Percentiles rank a stretch among this genome's conserved stretches.
Conservation (phyloP, 2,113 vertebrate genomes). For the Vulpes ferrilata region DNA sequence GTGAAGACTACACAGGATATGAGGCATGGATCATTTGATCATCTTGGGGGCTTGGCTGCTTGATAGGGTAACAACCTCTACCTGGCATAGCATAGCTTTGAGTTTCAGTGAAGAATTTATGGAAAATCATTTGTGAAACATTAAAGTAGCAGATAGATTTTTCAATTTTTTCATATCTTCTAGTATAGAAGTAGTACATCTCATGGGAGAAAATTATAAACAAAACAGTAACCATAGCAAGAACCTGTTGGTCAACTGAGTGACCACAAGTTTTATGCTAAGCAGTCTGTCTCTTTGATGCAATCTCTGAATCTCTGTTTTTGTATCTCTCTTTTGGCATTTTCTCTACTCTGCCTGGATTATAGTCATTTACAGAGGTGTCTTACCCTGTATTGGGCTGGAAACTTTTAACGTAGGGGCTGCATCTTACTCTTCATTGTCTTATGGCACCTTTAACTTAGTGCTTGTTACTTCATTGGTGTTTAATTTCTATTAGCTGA, state of each 20-base stretch:
- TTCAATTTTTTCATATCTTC: background rate
- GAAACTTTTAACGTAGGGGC: background rate
- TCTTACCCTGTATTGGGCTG: background rate
- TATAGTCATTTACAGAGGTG: background rate
- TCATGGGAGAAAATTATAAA: background rate
- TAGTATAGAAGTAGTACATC: background rate
- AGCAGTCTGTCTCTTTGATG: background rate
- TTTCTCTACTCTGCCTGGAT: background rate
- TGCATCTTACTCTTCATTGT: background rate
- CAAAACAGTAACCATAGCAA: background rate
- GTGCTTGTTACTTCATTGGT: background rate
- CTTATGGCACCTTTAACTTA: background rate
- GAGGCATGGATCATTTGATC: background rate
- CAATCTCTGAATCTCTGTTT: background rate
- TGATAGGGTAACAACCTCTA: background rate
- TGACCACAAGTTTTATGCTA: background rate
- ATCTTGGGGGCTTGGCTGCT: background rate
- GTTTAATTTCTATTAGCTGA: background rate
- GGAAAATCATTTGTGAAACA: background rate
- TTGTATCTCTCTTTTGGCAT: background rate
- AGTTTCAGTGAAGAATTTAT: background rate
- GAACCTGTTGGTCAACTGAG: background rate
- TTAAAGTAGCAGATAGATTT: background rate
- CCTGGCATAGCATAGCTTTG: background rate
- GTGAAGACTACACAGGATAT: background rate